These are phyloP conservation scores for Peromyscus melanophrys DNA, from an alignment of 2,797 vertebrate genomes.

Conservation along the genomic window DNA sequence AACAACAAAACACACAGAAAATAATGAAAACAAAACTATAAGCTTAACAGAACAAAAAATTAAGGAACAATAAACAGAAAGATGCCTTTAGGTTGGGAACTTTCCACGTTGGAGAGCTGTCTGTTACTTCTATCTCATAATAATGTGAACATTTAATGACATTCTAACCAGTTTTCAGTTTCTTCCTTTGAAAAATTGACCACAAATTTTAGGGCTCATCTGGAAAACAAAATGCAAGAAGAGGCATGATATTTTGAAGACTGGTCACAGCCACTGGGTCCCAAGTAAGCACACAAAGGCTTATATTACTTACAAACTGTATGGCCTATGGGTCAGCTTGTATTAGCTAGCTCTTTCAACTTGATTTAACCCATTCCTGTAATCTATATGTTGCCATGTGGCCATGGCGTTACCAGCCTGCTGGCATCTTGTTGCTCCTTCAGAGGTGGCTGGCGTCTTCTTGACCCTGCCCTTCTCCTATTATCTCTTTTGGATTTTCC, in stretches of 20 bases:
- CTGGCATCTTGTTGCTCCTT: too few relatives aligned
- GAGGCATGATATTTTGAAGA: background rate
- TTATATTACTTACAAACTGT: too few relatives aligned
- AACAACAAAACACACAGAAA: constrained; percentile 46
- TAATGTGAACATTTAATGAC: constrained; percentile 18
- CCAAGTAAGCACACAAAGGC: too few relatives aligned
- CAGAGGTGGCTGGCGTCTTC: too few relatives aligned
- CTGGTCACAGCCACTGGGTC: too few relatives aligned
- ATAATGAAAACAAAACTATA: background rate
- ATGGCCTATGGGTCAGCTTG: too few relatives aligned
- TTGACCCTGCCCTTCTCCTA: too few relatives aligned
- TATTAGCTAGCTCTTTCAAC: too few relatives aligned
- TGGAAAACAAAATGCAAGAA: constrained; percentile 48
- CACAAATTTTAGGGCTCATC: constrained; percentile 2
- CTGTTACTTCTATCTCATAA: constrained; percentile 14
- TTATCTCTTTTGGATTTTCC: too few relatives aligned
- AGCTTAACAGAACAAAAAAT: constrained; percentile 32
- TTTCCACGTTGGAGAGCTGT: constrained; percentile 8
- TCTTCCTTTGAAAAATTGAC: constrained; percentile 30
- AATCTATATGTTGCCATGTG: too few relatives aligned
- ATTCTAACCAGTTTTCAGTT: background rate
- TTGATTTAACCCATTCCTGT: too few relatives aligned
- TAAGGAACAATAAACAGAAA: background rate
- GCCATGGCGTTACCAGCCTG: too few relatives aligned
- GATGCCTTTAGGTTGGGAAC: background rate